Evolutionary conservation across 2,113 vertebrate genomes (phyloP).

Genomic region (Chinchilla lanigera): DNA sequence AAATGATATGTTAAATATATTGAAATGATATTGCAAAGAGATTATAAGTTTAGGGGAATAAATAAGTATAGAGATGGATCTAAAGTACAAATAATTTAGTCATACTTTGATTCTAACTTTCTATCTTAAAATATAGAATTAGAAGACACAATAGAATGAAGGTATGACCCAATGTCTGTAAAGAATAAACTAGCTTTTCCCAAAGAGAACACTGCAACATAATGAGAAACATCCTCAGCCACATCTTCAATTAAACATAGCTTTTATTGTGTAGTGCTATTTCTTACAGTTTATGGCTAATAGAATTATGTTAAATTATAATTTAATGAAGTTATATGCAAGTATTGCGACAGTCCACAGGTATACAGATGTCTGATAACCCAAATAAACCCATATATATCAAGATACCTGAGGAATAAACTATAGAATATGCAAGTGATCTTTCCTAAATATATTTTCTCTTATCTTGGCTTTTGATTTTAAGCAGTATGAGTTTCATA

Average conservation of each 20-base stretch:
- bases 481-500: neutral
- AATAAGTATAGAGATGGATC: neutral
- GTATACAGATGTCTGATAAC: neutral
- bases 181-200: neutral
- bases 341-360: neutral
- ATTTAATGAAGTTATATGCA: conserved; percentile 27
- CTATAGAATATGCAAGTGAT: neutral
- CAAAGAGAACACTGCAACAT: neutral
- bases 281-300: neutral
- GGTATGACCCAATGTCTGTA: neutral
- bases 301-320: neutral
- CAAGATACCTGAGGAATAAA: neutral
- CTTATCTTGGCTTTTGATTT: neutral
- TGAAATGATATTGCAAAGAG: neutral
- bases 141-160: neutral
- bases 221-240: neutral
- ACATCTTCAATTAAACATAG: neutral
- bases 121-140: neutral
- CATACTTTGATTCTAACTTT: conserved; percentile 18
- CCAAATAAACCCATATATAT: neutral
- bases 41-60: neutral
- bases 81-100: neutral
- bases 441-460: conserved; percentile 9
- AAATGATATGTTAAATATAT: neutral
- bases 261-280: neutral